phyloP scores from a whole-genome alignment of 2,797 vertebrate genomes.

The Crenichthys baileyi region DNA sequence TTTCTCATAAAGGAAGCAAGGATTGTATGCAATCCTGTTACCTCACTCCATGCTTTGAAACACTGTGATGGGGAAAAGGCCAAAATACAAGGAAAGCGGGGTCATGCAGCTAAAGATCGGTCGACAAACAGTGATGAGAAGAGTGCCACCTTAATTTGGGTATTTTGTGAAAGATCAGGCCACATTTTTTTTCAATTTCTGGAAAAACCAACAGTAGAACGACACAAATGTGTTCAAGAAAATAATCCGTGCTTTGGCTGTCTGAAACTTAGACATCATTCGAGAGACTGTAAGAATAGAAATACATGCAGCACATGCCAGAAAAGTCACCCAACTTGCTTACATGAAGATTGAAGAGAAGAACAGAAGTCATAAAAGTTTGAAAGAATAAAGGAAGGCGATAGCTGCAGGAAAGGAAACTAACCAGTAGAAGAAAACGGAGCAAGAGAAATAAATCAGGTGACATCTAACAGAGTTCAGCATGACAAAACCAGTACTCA shows the following conservation, averaged over 20 bases:
- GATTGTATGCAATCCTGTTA: not conserved
- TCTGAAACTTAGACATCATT: not conserved
- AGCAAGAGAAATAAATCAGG: not conserved
- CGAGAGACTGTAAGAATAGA: not conserved
- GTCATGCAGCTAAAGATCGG: not conserved
- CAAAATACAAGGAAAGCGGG: not conserved
- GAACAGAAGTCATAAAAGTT: not conserved
- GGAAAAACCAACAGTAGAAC: not conserved
- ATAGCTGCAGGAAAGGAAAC: not conserved
- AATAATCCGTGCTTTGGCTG: not conserved
- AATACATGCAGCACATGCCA: too few species aligned
- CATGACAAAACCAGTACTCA: not conserved
- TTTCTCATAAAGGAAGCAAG: not conserved
- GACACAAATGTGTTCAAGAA: not conserved
- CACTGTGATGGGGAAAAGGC: not conserved
- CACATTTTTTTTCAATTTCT: not conserved
- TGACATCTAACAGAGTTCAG: not conserved
- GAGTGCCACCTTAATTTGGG: not conserved
- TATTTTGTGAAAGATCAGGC: not conserved
- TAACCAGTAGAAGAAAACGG: not conserved
- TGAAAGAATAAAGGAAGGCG: not conserved
- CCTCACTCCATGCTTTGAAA: not conserved
- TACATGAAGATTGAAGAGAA: too few species aligned
- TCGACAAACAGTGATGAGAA: constrained; percentile 3
- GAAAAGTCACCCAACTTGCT: too few species aligned